Evolutionary conservation across 53 echinoderm and acorn worm species (phyloP), one percentile per base, ranked within the genome.

Genomic region (Crossaster papposus): DNA sequence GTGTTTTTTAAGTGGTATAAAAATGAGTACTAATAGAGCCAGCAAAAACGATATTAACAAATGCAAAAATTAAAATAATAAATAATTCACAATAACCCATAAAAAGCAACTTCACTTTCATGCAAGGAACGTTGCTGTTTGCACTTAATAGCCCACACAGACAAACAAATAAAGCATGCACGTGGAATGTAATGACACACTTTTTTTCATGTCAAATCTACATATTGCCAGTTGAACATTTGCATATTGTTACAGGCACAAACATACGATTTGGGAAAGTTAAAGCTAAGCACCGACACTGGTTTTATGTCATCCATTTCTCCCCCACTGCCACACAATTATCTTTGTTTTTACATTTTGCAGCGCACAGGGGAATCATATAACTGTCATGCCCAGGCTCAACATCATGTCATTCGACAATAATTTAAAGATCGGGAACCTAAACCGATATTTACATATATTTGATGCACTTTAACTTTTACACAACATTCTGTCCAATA

Each of bases 211-310:
- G 26, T 74, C 36, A 14, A 74, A 74, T 20, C 75, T 17, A 74
- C n/a, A 26, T 78, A 78, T 78, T 78, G 78, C 78, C 78, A 26
- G n/a, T 78, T 51, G n/a, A 51, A 78, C 78, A 78, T 50, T 78
- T 78, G 78, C 78, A 78, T 78, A 78, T 78, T 5, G 3, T 78
- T 35, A 51, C 51, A 78, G 78, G 78, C 78, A 78, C 78, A 78
- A 58, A 18, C 58, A 14, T 44, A 44, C 44, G 44, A 44, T 44
- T 20, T 58, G 58, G 58, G 12, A 58, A 8, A 13, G 75, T 15
- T 34, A 74, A 34, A 36, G 14, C 17, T 37, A 18, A 36, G 24
- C 36, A 77, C 44, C 44, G 44, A 44, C 44, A 44, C 44, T 44
- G 44, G 44, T 71, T 26, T 30, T 30, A 30, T 18, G 36, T 24